These are phyloP conservation scores for Folsomia manolachei DNA, from an alignment of 2,888 invertebrate species.

Conservation along the genomic window DNA sequence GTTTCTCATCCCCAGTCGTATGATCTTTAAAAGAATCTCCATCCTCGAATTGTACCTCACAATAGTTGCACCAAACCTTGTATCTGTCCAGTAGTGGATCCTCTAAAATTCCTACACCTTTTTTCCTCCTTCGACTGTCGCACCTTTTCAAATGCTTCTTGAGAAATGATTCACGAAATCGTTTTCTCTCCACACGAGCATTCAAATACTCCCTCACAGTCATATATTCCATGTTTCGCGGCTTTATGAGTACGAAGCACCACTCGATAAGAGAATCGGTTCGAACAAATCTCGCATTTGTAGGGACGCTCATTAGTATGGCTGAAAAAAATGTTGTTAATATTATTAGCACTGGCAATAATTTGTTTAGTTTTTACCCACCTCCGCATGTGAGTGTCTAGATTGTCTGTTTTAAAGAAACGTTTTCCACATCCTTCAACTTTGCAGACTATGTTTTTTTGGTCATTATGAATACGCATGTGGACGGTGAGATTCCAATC, in stretches of 20 bases:
- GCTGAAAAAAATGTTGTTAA: no score
- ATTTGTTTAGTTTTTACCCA: no score
- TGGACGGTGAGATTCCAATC: not conserved
- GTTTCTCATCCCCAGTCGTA: not conserved
- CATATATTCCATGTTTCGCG: not conserved
- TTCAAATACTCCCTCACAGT: not conserved
- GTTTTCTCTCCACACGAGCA: not conserved
- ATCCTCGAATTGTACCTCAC: not conserved
- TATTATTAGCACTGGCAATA: no score
- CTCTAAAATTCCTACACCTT: not conserved
- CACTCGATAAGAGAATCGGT: not conserved
- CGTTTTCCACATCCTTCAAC: not conserved
- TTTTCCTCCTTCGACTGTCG: not conserved
- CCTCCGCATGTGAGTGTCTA: not conserved
- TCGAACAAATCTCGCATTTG: not conserved
- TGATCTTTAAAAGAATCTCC: not conserved
- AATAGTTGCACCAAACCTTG: not conserved
- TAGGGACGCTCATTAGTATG: not conserved
- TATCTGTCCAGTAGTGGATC: not conserved
- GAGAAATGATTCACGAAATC: not conserved
- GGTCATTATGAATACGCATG: not conserved
- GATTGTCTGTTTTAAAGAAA: not conserved
- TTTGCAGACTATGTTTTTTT: not conserved
- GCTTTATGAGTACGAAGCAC: conserved; percentile 3
- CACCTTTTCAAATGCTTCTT: not conserved